Evolutionary conservation across 2,113 vertebrate species (phyloP).

Genomic region (Furnarius figulus): DNA sequence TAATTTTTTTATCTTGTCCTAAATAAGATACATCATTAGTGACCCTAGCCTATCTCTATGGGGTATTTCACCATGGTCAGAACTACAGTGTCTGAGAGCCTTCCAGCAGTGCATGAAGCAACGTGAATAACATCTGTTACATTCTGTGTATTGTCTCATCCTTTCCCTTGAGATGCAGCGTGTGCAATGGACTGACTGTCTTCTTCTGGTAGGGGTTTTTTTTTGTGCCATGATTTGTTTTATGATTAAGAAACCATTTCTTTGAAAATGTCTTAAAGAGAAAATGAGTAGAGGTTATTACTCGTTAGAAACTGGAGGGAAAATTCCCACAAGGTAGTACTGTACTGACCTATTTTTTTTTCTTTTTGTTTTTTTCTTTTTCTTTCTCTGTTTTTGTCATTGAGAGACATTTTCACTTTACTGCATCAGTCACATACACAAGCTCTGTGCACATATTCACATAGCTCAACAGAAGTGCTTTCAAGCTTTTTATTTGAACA

Average conservation of each 20-base stretch:
- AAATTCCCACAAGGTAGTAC: not conserved
- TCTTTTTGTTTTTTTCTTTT: too few species aligned
- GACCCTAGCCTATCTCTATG: not conserved
- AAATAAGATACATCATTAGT: not conserved
- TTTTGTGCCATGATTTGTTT: not conserved
- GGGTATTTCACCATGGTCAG: not conserved
- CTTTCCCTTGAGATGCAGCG: conserved; percentile 2
- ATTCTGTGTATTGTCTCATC: conserved; percentile 28
- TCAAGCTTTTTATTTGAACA: conserved; percentile 22
- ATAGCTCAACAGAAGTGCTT: not conserved
- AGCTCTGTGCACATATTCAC: not conserved
- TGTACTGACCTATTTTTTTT: not conserved
- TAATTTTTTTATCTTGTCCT: not conserved
- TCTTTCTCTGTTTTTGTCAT: not conserved
- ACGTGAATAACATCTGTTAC: not conserved
- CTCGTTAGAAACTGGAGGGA: not conserved
- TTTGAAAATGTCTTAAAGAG: not conserved
- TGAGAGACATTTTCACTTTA: conserved; percentile 8
- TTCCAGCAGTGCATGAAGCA: not conserved
- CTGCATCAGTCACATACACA: not conserved
- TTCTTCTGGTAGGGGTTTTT: not conserved
- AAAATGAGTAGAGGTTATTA: not conserved
- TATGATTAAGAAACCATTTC: not conserved
- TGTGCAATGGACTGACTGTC: not conserved
- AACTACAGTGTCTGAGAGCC: not conserved